Evolutionary conservation across 1,140 invertebrate genomes (phyloP).

Genomic region (Berghia stephanieae): DNA sequence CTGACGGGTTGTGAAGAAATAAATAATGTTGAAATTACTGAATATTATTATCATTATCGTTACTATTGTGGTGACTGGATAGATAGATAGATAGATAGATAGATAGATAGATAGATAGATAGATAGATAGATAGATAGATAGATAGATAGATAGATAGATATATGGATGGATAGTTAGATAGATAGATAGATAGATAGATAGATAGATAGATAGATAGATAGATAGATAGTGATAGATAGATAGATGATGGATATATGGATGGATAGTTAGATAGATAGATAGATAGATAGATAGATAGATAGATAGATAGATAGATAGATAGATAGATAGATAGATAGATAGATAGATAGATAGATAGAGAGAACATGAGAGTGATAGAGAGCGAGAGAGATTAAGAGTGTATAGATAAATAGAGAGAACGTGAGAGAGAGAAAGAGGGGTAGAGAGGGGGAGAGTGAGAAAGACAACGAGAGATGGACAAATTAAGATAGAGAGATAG

Average conservation of each 20-base stretch:
- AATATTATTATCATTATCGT: too few relatives aligned
- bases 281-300: constrained; percentile 1
- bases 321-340: background rate
- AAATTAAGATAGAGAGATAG: background rate
- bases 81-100: constrained; percentile 7
- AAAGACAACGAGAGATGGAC: background rate
- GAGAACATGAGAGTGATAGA: background rate
- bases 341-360: background rate
- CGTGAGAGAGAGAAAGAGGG: too few relatives aligned
- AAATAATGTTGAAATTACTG: too few relatives aligned
- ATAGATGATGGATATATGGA: too few relatives aligned
- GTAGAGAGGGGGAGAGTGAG: background rate
- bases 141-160: constrained; percentile 8
- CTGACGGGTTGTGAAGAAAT: too few relatives aligned
- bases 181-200: constrained; percentile 3
- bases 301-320: background rate
- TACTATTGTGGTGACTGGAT: too few relatives aligned
- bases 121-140: background rate
- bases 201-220: background rate
- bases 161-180: background rate
- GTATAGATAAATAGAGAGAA: background rate
- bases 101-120: constrained; percentile 11
- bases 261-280: too few relatives aligned
- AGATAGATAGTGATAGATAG: constrained; percentile 8
- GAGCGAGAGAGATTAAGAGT: background rate